A percentile compares a stretch with the other conserved stretches of the same genome.
phyloP scores from a whole-genome alignment of 2,888 invertebrate genomes.

The Itoplectis maculator region DNA sequence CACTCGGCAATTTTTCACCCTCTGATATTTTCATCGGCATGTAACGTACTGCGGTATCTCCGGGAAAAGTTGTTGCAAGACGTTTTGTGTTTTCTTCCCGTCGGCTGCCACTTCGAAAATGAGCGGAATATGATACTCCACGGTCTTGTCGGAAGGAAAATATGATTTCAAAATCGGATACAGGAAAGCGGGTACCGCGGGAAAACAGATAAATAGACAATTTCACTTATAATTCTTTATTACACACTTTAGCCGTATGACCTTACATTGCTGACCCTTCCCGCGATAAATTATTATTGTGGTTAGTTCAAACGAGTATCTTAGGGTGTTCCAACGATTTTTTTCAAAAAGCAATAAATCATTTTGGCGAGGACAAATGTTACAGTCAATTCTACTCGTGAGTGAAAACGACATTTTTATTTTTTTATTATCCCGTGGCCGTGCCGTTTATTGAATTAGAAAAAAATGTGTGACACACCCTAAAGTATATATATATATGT shows the following conservation, averaged over 20 bases:
- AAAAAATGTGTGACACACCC: too few species aligned
- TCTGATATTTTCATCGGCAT: constrained; percentile 36
- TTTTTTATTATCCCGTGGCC: too few species aligned
- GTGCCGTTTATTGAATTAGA: too few species aligned
- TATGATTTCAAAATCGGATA: background rate
- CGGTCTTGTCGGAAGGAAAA: background rate
- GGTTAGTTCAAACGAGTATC: constrained; percentile 51
- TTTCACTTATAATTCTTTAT: constrained; percentile 60
- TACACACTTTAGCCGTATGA: constrained; percentile 56
- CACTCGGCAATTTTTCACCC: constrained; percentile 49
- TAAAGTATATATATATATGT: background rate
- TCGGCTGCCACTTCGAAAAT: background rate
- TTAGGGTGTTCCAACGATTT: too few species aligned
- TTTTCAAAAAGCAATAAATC: too few species aligned
- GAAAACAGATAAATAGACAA: constrained; percentile 4
- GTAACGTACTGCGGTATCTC: background rate
- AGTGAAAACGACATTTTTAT: too few species aligned
- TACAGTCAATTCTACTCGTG: too few species aligned
- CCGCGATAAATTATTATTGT: constrained; percentile 48
- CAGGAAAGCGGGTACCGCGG: background rate
- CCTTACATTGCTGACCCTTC: constrained; percentile 49
- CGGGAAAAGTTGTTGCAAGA: constrained; percentile 19
- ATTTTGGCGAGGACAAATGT: too few species aligned
- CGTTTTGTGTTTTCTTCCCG: constrained; percentile 7
- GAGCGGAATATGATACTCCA: background rate